Evolutionary conservation across 2,113 vertebrate species (phyloP).

Genomic region (Bufo bufo): DNA sequence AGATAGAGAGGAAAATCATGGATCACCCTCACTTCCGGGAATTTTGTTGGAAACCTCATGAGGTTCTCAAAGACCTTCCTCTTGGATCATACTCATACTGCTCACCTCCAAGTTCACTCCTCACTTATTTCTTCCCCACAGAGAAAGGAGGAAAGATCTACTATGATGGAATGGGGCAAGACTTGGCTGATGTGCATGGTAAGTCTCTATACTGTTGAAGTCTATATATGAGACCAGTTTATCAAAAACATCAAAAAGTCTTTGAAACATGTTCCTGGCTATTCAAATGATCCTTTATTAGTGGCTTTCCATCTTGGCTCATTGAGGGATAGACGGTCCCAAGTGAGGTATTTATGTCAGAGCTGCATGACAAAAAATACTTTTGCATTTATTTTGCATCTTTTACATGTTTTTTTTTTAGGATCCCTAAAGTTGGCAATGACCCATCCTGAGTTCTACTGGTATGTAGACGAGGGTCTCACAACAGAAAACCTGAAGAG

Average conservation of each 20-base stretch:
- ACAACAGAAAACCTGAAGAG: constrained; percentile 88
- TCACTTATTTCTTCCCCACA: constrained; percentile 96
- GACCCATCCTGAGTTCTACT: constrained; percentile 97
- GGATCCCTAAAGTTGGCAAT: constrained; percentile 93
- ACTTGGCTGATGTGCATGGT: constrained; percentile 94
- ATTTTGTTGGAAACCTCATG: constrained; percentile 97
- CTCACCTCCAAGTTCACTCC: constrained; percentile 87
- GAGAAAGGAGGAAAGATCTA: constrained; percentile 94
- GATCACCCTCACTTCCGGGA: constrained; percentile 90
- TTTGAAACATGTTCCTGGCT: not conserved
- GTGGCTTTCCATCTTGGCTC: not conserved
- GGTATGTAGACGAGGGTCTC: constrained; percentile 93
- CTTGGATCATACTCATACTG: constrained; percentile 92
- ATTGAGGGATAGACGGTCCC: not conserved
- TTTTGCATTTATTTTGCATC: not conserved
- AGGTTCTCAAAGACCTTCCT: constrained; percentile 88
- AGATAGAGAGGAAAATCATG: constrained; percentile 90
- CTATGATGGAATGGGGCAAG: constrained; percentile 94
- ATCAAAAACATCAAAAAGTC: not conserved
- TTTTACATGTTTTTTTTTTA: constrained; percentile 59
- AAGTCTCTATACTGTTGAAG: constrained; percentile 56
- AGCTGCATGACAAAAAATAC: not conserved
- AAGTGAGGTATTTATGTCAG: not conserved
- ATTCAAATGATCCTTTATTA: not conserved
- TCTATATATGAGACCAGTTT: not conserved